phyloP scores from a whole-genome alignment of 2,113 vertebrate species.

The Neodon shergylaensis region DNA sequence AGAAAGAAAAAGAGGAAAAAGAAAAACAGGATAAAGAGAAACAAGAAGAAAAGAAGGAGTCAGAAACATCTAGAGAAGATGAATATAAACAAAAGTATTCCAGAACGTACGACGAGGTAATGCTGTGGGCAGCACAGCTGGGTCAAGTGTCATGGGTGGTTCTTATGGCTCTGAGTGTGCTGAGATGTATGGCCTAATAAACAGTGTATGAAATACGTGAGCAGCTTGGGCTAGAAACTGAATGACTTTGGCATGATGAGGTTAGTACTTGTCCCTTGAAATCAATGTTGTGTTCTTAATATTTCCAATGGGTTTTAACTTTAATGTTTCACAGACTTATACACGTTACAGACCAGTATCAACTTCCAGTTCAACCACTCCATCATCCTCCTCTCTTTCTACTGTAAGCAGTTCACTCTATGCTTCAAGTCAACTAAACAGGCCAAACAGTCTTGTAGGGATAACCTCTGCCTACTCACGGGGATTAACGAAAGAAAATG shows the following conservation, averaged over 20 bases:
- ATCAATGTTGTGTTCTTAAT: constrained; percentile 37
- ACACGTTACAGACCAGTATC: constrained; percentile 92
- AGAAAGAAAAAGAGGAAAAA: constrained; percentile 94
- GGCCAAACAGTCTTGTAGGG: constrained; percentile 93
- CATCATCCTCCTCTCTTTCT: constrained; percentile 85
- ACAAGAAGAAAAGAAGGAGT: constrained; percentile 96
- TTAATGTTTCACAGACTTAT: constrained; percentile 83
- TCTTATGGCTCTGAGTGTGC: background rate
- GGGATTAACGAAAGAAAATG: constrained; percentile 91
- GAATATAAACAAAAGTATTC: constrained; percentile 95
- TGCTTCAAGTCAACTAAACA: constrained; percentile 88
- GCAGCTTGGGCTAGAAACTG: constrained; percentile 63
- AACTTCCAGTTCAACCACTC: constrained; percentile 86
- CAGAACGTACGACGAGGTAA: constrained; percentile 94
- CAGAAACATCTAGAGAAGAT: constrained; percentile 93
- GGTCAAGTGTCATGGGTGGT: background rate
- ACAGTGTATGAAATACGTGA: background rate
- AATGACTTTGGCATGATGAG: constrained; percentile 41
- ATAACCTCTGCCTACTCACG: constrained; percentile 96
- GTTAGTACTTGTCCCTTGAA: constrained; percentile 43
- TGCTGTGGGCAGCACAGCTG: background rate
- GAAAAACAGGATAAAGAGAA: constrained; percentile 97
- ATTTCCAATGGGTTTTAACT: constrained; percentile 64
- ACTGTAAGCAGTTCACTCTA: constrained; percentile 91
- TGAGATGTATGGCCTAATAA: background rate